phyloP scores from a whole-genome alignment of 2,113 vertebrate species.

The Tor tambroides region DNA sequence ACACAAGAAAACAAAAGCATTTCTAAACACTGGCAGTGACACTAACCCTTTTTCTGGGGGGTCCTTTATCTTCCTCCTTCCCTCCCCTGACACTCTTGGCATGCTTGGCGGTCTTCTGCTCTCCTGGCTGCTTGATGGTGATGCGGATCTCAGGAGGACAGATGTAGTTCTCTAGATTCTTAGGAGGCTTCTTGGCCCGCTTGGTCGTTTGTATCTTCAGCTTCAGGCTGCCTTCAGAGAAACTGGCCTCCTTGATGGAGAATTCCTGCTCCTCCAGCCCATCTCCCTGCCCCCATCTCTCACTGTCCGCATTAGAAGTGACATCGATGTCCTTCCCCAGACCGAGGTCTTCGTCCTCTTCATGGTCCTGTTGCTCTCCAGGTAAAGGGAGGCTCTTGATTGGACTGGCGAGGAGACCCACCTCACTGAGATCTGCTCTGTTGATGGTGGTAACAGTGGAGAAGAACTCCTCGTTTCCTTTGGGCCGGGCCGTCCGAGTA shows the following conservation, averaged over 20 bases:
- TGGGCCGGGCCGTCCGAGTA: constrained; percentile 83
- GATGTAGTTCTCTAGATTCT: constrained; percentile 99
- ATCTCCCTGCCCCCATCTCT: constrained; percentile 88
- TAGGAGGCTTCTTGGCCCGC: constrained; percentile 96
- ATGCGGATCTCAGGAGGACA: constrained; percentile 98
- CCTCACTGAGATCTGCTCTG: constrained; percentile 56
- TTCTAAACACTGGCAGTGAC: not conserved
- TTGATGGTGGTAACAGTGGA: constrained; percentile 62
- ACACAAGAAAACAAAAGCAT: not conserved
- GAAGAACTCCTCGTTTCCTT: constrained; percentile 85
- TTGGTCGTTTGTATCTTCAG: constrained; percentile 99
- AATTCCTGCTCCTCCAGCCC: constrained; percentile 96
- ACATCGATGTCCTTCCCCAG: constrained; percentile 86
- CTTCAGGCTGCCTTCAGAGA: constrained; percentile 96
- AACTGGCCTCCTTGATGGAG: constrained; percentile 99
- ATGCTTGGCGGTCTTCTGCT: constrained; percentile 84
- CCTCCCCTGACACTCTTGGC: constrained; percentile 81
- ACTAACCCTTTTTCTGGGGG: constrained; percentile 93
- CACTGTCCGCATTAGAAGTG: constrained; percentile 87
- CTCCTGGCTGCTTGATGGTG: constrained; percentile 91
- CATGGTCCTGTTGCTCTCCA: constrained; percentile 81
- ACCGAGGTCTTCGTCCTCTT: constrained; percentile 85
- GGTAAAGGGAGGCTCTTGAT: constrained; percentile 76
- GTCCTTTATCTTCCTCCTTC: constrained; percentile 89
- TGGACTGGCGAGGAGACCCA: constrained; percentile 60